Base-by-base conservation (phyloP, 2,888 invertebrate genomes). In the Blomia tropicalis region DNA sequence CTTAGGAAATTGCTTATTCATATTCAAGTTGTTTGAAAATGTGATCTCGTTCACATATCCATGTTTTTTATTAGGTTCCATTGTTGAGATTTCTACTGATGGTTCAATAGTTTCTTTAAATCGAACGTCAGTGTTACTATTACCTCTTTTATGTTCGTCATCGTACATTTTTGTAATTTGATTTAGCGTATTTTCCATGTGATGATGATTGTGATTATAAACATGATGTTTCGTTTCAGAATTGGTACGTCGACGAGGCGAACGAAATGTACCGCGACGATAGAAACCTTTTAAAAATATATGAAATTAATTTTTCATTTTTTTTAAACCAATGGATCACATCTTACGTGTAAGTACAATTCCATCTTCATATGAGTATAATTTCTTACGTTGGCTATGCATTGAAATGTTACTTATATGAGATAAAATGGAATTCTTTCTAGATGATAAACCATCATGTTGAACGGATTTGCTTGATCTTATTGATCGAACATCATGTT, bases 401-500 rank as follows among this genome's bases (percentile, higher is more conserved):
- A n/a, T 47, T 14, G 51, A 47, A n/a, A 22, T 19, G 7, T 7
- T n/a, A 47, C 51, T 47, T 19, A 27, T 27, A 14, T 47, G 22
- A 7, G 51, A 47, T 22, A n/a, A 7, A 27, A n/a, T 47, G 51
- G 51, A 47, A 27, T 47, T 7, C 51, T 47, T 47, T n/a, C 51
- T 47, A 7, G 51, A 47, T 11, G 7, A 11, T 7, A 7, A 7
- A 36, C 27, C 23, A n/a, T 47, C 23, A 19, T 27, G 51, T 11
- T 11, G 7, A 19, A 25, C n/a, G 11, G 51, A 47, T n/a, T 47
- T 47, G 11, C 7, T 47, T n/a, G 51, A 47, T n/a, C 51, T 7
- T 11, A 27, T n/a, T 5, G 53, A 29, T 56, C 30, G 31, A 1
- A 51, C 17, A 19, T 64, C 64, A 77, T 65, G 66, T 62, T 72